Percentiles rank a stretch among this genome's conserved stretches.
Conservation (phyloP, 2,888 invertebrate genomes). For the Synergus japonicus region DNA sequence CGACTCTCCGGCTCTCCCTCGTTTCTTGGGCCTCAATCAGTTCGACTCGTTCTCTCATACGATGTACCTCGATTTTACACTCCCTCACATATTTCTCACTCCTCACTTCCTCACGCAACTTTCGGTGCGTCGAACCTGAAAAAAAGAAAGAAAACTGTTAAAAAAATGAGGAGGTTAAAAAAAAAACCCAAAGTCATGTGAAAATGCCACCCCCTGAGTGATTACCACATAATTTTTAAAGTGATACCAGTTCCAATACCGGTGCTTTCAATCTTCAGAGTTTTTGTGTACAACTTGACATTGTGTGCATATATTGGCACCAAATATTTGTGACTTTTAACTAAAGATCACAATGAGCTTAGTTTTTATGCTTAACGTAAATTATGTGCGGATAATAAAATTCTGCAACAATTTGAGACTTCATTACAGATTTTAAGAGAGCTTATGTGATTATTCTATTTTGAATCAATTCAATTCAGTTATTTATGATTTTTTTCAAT, state of each 20-base stretch:
- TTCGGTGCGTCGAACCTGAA: neutral
- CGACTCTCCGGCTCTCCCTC: neutral
- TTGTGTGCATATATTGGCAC: neutral
- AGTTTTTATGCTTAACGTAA: neutral
- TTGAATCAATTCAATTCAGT: neutral
- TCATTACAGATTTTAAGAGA: neutral
- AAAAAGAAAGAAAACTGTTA: neutral
- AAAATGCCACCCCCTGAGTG: neutral
- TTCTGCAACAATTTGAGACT: too few species aligned
- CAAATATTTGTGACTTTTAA: neutral
- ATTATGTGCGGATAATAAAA: neutral
- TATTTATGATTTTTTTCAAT: neutral
- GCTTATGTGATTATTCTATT: neutral
- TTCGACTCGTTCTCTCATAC: conserved; percentile 19
- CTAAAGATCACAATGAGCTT: neutral
- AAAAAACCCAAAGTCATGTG: neutral
- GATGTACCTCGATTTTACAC: neutral
- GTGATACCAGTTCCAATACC: neutral
- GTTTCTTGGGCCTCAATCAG: conserved; percentile 37
- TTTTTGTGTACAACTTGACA: neutral
- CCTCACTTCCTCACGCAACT: neutral
- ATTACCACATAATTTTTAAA: neutral
- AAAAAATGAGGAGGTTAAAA: neutral
- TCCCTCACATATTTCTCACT: neutral
- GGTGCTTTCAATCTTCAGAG: neutral